phyloP scores from a whole-genome alignment of 2,113 vertebrate species.

The Mixornis gularis region DNA sequence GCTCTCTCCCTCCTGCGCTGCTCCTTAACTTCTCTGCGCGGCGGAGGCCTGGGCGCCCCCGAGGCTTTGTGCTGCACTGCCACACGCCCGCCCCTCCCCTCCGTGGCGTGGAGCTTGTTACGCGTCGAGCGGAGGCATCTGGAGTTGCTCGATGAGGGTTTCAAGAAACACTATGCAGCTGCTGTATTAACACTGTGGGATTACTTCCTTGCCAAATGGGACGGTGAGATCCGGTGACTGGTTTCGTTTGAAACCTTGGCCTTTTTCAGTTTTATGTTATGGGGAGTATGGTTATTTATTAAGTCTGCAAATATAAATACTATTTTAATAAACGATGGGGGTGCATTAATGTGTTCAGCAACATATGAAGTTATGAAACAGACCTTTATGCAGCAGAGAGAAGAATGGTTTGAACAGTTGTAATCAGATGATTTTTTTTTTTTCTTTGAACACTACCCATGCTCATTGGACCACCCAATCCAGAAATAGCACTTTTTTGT shows the following conservation, averaged over 20 bases:
- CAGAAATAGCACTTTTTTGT: background rate
- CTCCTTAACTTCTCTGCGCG: background rate
- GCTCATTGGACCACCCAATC: background rate
- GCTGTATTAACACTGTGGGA: background rate
- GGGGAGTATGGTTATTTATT: background rate
- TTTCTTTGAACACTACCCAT: background rate
- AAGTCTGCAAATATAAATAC: background rate
- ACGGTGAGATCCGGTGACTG: background rate
- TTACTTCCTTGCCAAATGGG: background rate
- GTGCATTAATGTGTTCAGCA: background rate
- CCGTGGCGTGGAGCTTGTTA: background rate
- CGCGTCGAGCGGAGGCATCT: background rate
- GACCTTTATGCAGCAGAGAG: background rate
- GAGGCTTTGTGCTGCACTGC: conserved; percentile 18
- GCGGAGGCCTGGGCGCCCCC: background rate
- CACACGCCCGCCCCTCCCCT: background rate
- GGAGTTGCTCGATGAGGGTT: background rate
- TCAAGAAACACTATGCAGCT: background rate
- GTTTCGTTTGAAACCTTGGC: background rate
- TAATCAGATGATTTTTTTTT: background rate
- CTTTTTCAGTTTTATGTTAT: background rate
- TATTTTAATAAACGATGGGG: background rate
- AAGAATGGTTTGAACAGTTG: background rate
- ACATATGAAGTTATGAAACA: background rate
- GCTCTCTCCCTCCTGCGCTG: background rate